These are phyloP conservation scores for Mastigias papua DNA, from an alignment of 30 jellyfish, hydroid and myxozoan species.

Conservation along the genomic window DNA sequence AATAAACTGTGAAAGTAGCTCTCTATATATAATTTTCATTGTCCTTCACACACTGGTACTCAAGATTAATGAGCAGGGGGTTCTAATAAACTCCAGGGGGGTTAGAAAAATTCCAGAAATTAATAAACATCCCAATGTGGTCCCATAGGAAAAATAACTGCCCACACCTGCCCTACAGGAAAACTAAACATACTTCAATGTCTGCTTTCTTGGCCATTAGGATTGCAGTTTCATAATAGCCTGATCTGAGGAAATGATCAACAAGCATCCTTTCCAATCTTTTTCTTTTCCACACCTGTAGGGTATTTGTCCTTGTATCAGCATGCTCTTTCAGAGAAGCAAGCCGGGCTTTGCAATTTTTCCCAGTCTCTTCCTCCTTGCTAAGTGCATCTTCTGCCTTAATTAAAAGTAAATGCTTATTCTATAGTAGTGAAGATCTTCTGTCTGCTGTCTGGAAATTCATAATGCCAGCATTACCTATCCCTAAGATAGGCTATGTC, in stretches of 20 bases:
- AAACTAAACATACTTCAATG: constrained; percentile 46
- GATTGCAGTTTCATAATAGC: constrained; percentile 91
- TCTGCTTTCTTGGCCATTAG: constrained; percentile 83
- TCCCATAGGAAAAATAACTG: background rate
- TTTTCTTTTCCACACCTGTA: constrained; percentile 76
- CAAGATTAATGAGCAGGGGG: too few relatives aligned
- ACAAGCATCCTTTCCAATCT: constrained; percentile 92
- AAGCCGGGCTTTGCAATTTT: constrained; percentile 77
- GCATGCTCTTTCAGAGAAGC: constrained; percentile 78
- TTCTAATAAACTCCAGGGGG: too few relatives aligned
- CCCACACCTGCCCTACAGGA: background rate
- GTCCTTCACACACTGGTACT: too few relatives aligned
- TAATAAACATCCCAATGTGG: too few relatives aligned
- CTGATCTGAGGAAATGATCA: constrained; percentile 89
- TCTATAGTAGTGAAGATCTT: too few relatives aligned
- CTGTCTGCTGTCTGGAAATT: too few relatives aligned
- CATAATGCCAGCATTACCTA: too few relatives aligned
- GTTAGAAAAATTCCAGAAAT: too few relatives aligned
- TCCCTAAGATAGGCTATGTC: too few relatives aligned
- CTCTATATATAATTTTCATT: too few relatives aligned
- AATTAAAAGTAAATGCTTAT: background rate
- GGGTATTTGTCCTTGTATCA: constrained; percentile 71
- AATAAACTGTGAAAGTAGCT: too few relatives aligned
- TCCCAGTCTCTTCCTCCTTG: constrained; percentile 78
- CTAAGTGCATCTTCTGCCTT: constrained; percentile 74